Evolutionary conservation across 23 tunicate species (phyloP).

Genomic region (Phallusia fumigata): DNA sequence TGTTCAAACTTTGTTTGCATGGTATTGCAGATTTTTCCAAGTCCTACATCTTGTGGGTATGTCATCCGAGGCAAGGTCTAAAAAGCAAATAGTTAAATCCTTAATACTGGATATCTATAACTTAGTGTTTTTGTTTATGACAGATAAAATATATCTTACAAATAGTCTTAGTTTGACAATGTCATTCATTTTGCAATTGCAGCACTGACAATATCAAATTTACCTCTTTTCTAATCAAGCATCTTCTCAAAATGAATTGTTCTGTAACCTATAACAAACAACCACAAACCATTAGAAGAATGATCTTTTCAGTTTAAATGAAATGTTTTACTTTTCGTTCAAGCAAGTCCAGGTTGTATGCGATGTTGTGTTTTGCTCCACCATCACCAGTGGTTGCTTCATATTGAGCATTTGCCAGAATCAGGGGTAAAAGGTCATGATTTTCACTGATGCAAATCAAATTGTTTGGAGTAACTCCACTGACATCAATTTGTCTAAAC

Average conservation of each 20-base stretch:
- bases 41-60: constrained; percentile 66
- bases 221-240: constrained; percentile 44
- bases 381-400: constrained; percentile 16
- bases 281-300: neutral
- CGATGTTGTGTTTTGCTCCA: constrained; percentile 3
- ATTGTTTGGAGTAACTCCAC: constrained; percentile 18
- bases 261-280: constrained; percentile 22
- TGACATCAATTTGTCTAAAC: constrained; percentile 21
- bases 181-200: no score
- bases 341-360: constrained; percentile 20
- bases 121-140: no score
- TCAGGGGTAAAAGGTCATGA: constrained; percentile 41
- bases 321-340: constrained; percentile 42
- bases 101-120: no score
- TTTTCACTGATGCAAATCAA: constrained; percentile 40
- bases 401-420: constrained; percentile 38
- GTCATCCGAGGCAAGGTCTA: constrained; percentile 53
- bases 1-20: neutral
- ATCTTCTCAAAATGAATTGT: constrained; percentile 29
- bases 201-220: neutral
- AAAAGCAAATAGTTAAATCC: neutral
- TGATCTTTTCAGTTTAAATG: neutral
- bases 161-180: no score
- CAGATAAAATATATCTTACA: no score
- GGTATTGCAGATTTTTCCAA: constrained; percentile 15